A percentile compares a stretch with the other conserved stretches of the same genome.
Evolutionary conservation across 2,888 invertebrate genomes (phyloP).

Genomic region (Amorpha juglandis): DNA sequence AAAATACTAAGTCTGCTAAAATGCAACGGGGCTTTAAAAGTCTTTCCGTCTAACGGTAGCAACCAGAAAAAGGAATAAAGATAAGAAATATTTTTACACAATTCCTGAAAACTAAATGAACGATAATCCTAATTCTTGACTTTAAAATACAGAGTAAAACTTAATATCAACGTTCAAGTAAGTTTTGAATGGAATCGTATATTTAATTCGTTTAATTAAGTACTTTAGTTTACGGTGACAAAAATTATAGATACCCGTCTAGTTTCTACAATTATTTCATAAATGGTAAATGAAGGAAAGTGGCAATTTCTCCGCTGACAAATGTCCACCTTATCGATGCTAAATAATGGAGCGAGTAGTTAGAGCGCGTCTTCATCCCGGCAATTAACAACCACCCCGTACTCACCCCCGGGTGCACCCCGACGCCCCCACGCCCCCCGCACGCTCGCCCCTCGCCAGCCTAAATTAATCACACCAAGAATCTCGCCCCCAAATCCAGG

Average conservation of each 20-base stretch:
- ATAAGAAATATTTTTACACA: too few species aligned
- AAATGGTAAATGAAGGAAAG: conserved; percentile 77
- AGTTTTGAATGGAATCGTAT: too few species aligned
- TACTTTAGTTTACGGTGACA: background rate
- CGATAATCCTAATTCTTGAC: too few species aligned
- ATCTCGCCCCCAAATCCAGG: conserved; percentile 81
- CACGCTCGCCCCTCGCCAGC: conserved; percentile 48
- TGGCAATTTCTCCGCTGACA: conserved; percentile 78
- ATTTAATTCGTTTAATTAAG: background rate
- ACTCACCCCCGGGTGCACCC: conserved; percentile 35
- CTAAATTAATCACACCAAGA: conserved; percentile 83
- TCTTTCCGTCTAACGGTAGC: too few species aligned
- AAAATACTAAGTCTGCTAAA: too few species aligned
- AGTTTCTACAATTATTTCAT: conserved; percentile 62
- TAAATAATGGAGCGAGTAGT: conserved; percentile 81
- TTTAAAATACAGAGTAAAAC: too few species aligned
- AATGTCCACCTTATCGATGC: conserved; percentile 78
- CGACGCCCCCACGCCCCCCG: conserved; percentile 32
- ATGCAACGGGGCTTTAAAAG: too few species aligned
- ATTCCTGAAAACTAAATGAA: too few species aligned
- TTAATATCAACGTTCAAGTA: too few species aligned
- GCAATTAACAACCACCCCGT: conserved; percentile 71
- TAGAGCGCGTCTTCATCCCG: conserved; percentile 82
- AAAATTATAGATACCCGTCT: too few species aligned
- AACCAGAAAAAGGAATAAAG: too few species aligned